Evolutionary conservation across 2,113 vertebrate genomes (phyloP), one percentile per base, ranked within the genome.

Genomic region (Gallinago undulata): DNA sequence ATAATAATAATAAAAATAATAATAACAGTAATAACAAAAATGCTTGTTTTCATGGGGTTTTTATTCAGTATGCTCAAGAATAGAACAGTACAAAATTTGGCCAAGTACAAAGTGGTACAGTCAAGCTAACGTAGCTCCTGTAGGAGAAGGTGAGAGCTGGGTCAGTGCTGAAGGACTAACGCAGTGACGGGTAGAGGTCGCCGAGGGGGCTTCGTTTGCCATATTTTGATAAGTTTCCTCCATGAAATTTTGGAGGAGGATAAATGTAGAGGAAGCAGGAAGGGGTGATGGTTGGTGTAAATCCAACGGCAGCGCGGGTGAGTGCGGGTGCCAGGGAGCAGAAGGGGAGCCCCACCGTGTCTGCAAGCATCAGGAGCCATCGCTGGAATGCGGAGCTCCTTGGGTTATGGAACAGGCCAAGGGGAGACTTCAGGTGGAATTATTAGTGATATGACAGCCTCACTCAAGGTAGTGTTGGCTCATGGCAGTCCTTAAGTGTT

Each of bases 241-340:
- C 59, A 8, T 28, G 10, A 50, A 37, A 68, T 12, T 21, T 48
- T 39, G 60, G 35, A 74, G 81, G 76, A 43, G 12, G 12, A 21
- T 25, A 31, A 39, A 4, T 0, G 13, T 7, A 23, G 77, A 51
- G 60, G 41, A 39, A 51, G 11, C 35, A 3, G 10, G 78, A 39
- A 39, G 45, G 41, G 48, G 10, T 19, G 67, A 9, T 19, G 43
- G 8, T 30, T 41, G 21, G 62, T 10, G 37, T 8, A 13, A 55
- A 67, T 19, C 62, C 37, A 68, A 3, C 4, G 27, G 47, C 89
- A 53, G 62, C 53, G 6, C 27, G 41, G 31, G 67, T 3, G 31
- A 55, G 9, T 37, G 87, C 47, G 21, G 10, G 1, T 11, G 8
- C 7, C 4, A 0, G 6, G 69, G 17, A 18, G 3, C 0, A 3